Evolutionary conservation across 2,888 invertebrate species (phyloP), one percentile per base, ranked within the genome.

Genomic region (Tachina fera): DNA sequence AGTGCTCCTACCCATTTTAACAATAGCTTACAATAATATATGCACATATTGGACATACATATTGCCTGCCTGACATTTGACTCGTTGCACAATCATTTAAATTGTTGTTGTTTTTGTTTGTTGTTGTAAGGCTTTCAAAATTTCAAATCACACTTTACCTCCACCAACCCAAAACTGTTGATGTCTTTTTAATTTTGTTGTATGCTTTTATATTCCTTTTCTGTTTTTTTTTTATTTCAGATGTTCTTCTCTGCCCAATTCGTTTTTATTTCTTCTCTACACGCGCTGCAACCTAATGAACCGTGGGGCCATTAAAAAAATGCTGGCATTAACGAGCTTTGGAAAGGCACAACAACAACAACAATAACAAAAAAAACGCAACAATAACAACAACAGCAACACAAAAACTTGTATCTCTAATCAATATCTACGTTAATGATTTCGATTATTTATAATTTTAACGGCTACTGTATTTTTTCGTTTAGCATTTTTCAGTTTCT

Each of bases 381-480:
- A 31, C n/a, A n/a, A n/a, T n/a, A 3, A 4, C 31, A 31, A 31
- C 31, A 31, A 31, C 31, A 31, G 53, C n/a, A 43, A 16, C 16
- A 13, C 11, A 47, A 70, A 83, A 74, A 79, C 53, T 61, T 56
- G 14, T 78, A 63, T 68, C n/a, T 63, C 49, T 43, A 79, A 70
- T 78, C 63, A 49, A 79, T 79, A 79, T 63, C 43, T 43, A 58
- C 56, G 43, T 58, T 71, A 75, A 83, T 56, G 83, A 63, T 70
- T 83, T 83, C 16, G 77, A 60, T 47, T 70, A 84, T 84, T 84
- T 71, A 63, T 75, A 79, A 84, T 71, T 79, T 75, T 65, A 71
- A 79, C 84, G 19, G 83, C 79, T 79, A 65, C 84, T 79, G 84
- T 75, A 75, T 75, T 75, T 84, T 65, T 70, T 14, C 8, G 51